A percentile compares a stretch with the other conserved stretches of the same genome.
These are phyloP conservation scores for Megalurothrips usitatus DNA, from an alignment of 2,888 invertebrate species.

Conservation along the genomic window DNA sequence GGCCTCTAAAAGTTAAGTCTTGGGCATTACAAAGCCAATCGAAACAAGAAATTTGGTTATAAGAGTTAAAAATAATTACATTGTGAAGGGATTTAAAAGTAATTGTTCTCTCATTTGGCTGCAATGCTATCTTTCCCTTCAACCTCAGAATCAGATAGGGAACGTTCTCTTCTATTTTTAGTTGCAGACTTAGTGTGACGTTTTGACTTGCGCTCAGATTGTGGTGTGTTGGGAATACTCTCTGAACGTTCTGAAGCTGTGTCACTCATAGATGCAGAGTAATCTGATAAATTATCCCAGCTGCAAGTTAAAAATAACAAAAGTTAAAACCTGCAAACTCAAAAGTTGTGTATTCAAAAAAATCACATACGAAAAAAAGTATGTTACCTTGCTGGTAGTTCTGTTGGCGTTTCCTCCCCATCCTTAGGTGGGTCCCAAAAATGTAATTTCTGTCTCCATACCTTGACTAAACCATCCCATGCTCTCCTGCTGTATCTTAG, in stretches of 20 bases:
- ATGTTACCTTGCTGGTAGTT: background rate
- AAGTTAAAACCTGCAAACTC: background rate
- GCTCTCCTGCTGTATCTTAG: conserved; percentile 84
- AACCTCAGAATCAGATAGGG: conserved; percentile 24
- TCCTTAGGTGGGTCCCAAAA: conserved; percentile 58
- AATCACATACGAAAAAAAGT: background rate
- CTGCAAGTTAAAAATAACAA: conserved; percentile 10
- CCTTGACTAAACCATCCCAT: conserved; percentile 83
- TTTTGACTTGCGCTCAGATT: background rate
- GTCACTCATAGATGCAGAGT: conserved; percentile 14
- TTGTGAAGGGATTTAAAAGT: background rate
- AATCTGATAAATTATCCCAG: conserved; percentile 29
- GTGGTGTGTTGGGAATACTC: background rate
- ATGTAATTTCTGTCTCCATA: conserved; percentile 83
- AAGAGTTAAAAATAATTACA: background rate
- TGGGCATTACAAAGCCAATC: too few species aligned
- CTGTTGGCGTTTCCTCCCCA: conserved; percentile 18
- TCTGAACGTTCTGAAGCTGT: conserved; percentile 21
- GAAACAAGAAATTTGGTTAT: background rate
- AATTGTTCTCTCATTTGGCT: too few species aligned
- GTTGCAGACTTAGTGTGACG: background rate
- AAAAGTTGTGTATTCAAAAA: background rate
- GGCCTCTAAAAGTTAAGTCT: background rate
- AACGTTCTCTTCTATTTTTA: background rate
- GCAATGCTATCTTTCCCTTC: background rate